Evolutionary conservation across 1,140 invertebrate genomes (phyloP).

Genomic region (Wiebesia pumilae): DNA sequence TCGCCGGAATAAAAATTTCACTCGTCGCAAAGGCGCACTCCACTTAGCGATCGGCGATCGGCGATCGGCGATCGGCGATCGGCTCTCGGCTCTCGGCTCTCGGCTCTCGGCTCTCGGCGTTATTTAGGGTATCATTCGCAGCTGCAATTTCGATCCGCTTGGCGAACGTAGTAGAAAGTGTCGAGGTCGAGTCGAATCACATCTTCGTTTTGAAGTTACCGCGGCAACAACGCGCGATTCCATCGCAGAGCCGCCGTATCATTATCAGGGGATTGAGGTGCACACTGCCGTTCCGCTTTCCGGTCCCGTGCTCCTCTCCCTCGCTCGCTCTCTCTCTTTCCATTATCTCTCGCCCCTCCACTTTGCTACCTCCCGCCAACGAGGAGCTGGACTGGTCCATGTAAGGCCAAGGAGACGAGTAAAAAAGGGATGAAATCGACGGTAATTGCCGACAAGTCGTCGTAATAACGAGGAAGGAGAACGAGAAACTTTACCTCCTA

Average conservation of each 20-base stretch:
- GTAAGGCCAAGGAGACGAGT: not conserved
- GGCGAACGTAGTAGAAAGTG: too few species aligned
- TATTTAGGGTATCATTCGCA: not conserved
- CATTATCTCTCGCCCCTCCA: slow-evolving; percentile 24
- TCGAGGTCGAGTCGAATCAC: not conserved
- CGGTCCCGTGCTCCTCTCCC: slow-evolving; percentile 15
- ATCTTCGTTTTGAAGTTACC: slow-evolving; percentile 11
- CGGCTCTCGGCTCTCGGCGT: too few species aligned
- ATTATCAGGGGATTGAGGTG: slow-evolving; percentile 30
- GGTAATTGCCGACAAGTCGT: slow-evolving; percentile 40
- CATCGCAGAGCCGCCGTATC: slow-evolving; percentile 12
- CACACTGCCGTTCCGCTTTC: slow-evolving; percentile 10
- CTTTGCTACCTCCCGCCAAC: not conserved
- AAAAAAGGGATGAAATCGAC: slow-evolving; percentile 30
- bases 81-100: too few species aligned
- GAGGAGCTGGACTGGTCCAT: not conserved
- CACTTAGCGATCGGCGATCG: not conserved
- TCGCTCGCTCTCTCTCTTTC: not conserved
- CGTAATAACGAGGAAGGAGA: slow-evolving; percentile 21
- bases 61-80: not conserved
- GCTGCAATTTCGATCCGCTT: too few species aligned
- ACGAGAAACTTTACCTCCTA: slow-evolving; percentile 8
- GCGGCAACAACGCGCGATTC: not conserved
- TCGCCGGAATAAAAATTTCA: too few species aligned
- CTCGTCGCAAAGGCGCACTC: too few species aligned